Evolutionary conservation across 2,113 vertebrate species (phyloP).

Genomic region (Aleadryas rufinucha): DNA sequence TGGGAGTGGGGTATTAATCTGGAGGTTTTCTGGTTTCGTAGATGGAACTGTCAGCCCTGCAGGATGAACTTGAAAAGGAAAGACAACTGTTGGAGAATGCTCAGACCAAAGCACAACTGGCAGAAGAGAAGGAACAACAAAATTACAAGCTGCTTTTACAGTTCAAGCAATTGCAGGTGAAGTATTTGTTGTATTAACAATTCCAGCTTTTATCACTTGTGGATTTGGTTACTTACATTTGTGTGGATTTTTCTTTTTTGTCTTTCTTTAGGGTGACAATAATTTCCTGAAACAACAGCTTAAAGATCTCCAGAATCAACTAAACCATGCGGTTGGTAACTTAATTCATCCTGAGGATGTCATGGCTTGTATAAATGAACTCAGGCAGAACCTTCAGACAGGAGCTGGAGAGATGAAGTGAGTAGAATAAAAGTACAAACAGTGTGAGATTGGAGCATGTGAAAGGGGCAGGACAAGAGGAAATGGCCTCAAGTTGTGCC

Average conservation of each 20-base stretch:
- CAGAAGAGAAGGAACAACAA: conserved; percentile 75
- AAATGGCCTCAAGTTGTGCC: neutral
- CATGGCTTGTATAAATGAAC: conserved; percentile 63
- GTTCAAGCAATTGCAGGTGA: conserved; percentile 77
- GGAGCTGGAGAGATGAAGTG: conserved; percentile 75
- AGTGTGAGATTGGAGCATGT: neutral
- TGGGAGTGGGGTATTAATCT: neutral
- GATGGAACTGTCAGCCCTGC: conserved; percentile 77
- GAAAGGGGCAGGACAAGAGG: neutral
- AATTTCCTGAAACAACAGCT: conserved; percentile 74
- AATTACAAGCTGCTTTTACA: conserved; percentile 70
- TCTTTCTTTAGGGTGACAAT: conserved; percentile 70
- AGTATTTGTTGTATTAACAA: neutral
- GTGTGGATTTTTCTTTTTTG: neutral
- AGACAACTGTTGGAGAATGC: conserved; percentile 74
- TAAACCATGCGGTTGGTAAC: conserved; percentile 61
- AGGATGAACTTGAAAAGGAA: conserved; percentile 79
- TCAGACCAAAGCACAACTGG: conserved; percentile 67
- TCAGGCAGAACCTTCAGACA: conserved; percentile 68
- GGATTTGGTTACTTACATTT: neutral
- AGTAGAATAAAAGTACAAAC: neutral
- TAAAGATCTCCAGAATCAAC: conserved; percentile 70
- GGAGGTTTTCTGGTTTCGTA: conserved; percentile 31
- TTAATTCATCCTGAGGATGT: conserved; percentile 75
- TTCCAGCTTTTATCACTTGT: neutral